phyloP scores from a whole-genome alignment of 2,113 vertebrate species.

The Gymnocephalus cernua region DNA sequence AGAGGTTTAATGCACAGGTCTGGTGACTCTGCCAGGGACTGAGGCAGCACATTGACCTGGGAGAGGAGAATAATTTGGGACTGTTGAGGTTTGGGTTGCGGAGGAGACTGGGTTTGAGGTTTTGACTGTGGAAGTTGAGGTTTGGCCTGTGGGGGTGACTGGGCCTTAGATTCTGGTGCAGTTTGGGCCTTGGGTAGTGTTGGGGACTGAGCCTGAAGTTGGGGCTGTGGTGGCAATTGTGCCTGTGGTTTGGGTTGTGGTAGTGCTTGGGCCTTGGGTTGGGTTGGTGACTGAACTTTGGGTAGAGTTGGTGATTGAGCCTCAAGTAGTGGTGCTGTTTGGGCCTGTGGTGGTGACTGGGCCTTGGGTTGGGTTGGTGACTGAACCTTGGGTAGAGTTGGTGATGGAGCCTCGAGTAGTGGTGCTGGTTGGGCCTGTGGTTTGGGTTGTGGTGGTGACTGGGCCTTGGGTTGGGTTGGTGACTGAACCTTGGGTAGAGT shows the following conservation, averaged over 20 bases:
- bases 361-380: not conserved
- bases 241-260: constrained; percentile 29
- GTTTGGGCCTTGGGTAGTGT: constrained; percentile 14
- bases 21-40: constrained; percentile 59
- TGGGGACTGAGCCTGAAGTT: constrained; percentile 18
- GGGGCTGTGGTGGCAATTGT: constrained; percentile 32
- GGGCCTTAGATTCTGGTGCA: constrained; percentile 9
- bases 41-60: constrained; percentile 43
- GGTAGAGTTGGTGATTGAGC: not conserved
- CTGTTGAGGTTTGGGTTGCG: constrained; percentile 45
- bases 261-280: not conserved
- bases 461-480: not conserved
- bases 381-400: not conserved
- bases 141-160: constrained; percentile 43
- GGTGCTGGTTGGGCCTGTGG: constrained; percentile 31
- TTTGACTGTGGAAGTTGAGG: constrained; percentile 4
- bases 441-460: constrained; percentile 1
- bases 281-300: not conserved
- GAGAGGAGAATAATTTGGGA: constrained; percentile 20
- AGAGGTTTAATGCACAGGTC: constrained; percentile 64
- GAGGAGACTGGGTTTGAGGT: constrained; percentile 19
- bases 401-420: not conserved
- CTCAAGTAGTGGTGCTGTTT: too few species aligned
- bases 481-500: not conserved
- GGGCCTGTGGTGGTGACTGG: not conserved